Evolutionary conservation across 2,888 invertebrate species (phyloP), one percentile per base, ranked within the genome.

Genomic region (Perizoma flavofasciatum): DNA sequence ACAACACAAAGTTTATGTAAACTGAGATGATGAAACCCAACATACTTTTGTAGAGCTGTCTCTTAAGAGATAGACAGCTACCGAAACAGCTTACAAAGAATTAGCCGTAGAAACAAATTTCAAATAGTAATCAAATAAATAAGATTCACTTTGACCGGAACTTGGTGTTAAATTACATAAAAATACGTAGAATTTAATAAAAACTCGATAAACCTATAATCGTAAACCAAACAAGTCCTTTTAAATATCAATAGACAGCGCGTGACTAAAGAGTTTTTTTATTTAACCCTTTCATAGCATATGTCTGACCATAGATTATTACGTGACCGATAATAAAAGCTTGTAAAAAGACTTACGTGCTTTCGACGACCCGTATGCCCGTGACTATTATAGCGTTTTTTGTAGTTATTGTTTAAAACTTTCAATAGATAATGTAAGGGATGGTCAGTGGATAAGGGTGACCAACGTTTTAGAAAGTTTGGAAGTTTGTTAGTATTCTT

Each of bases 221-320:
- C 62, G 71, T 72, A 71, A 71, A 68, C 47, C 66, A 65, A 67
- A 68, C 63, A 64, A 68, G 66, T 68, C 68, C 68, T 47, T 32
- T 44, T n/a, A n/a, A 61, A 76, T 79, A 83, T 83, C 81, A 79
- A 85, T 83, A 81, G 77, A 82, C 75, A 79, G 78, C 69, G 73
- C 77, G 76, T 83, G 76, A 81, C 80, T 69, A 75, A 72, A 45
- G 39, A 47, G 50, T 50, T 55, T 75, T 66, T 62, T 75, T 75
- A 68, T 74, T 75, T 61, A 75, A 80, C 81, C 81, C 81, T 74
- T 77, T 74, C 67, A 68, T 67, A 58, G 70, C 85, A 86, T 84
- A 85, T 86, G 85, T 81, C 68, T 61, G 58, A 63, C 69, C 72
- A 69, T 69, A 74, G 69, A 70, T 62, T 67, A 69, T 66, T 73